These are phyloP conservation scores for Volucella inanis DNA, from an alignment of 2,888 invertebrate species.

Conservation along the genomic window DNA sequence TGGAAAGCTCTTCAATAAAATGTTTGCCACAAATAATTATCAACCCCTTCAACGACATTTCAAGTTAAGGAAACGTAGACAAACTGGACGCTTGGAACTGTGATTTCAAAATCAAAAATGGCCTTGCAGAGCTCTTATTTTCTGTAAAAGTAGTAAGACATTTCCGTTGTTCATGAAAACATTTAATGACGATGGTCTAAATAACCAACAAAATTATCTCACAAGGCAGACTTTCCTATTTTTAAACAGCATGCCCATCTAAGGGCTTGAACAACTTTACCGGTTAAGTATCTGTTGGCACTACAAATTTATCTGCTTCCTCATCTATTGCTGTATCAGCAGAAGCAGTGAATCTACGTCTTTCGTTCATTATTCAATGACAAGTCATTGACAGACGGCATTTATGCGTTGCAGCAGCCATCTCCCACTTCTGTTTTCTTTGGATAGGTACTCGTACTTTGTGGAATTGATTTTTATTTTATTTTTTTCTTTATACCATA, in stretches of 20 bases:
- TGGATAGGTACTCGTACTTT: not conserved
- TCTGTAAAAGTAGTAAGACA: not conserved
- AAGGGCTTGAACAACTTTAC: slow-evolving; percentile 59
- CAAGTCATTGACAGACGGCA: slow-evolving; percentile 73
- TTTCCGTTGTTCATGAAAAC: not conserved
- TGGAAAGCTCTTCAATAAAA: too few species aligned
- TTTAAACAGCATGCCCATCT: slow-evolving; percentile 22
- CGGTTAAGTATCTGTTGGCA: slow-evolving; percentile 63
- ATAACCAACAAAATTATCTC: slow-evolving; percentile 1
- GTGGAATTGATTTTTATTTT: too few species aligned
- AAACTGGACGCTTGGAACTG: too few species aligned
- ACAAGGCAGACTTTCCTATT: slow-evolving; percentile 35
- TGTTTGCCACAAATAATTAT: too few species aligned
- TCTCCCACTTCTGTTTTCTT: slow-evolving; percentile 53
- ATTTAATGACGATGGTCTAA: not conserved
- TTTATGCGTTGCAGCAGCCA: slow-evolving; percentile 45
- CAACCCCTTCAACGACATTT: too few species aligned
- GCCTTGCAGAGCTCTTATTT: too few species aligned
- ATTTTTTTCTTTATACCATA: slow-evolving; percentile 27
- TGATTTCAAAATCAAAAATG: too few species aligned
- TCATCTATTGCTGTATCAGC: slow-evolving; percentile 44
- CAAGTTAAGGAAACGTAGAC: too few species aligned
- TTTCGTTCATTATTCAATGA: slow-evolving; percentile 71
- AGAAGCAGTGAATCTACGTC: slow-evolving; percentile 9
- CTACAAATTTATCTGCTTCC: slow-evolving; percentile 47